These are phyloP conservation scores for Venturia canescens DNA, from an alignment of 1,140 invertebrate species.

Conservation along the genomic window DNA sequence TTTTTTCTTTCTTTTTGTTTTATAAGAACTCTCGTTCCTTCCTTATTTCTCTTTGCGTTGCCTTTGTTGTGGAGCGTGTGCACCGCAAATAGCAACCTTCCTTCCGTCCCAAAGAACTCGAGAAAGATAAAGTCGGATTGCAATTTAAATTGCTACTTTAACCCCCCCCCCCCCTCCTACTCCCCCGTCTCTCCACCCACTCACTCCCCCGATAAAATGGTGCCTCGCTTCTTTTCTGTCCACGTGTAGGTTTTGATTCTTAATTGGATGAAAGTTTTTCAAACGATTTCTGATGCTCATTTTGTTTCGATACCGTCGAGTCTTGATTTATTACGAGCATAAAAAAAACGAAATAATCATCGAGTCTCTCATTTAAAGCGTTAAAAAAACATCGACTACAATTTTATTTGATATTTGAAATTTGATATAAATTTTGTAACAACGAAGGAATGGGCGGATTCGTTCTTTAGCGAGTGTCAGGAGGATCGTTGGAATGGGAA, in stretches of 20 bases:
- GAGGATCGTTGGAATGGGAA: no score
- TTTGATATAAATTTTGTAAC: no score
- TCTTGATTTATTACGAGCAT: no score
- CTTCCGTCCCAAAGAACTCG: neutral
- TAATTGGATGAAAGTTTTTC: neutral
- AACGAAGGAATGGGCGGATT: no score
- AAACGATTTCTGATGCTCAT: neutral
- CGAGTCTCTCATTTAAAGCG: no score
- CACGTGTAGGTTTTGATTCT: neutral
- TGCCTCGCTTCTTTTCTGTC: neutral
- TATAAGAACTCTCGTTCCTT: constrained; percentile 27
- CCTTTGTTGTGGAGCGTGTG: constrained; percentile 49
- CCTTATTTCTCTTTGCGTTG: constrained; percentile 27
- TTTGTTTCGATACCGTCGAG: neutral
- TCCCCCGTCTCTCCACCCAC: neutral
- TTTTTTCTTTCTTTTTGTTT: neutral
- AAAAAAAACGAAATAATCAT: no score
- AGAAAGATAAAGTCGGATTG: neutral
- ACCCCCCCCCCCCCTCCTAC: neutral
- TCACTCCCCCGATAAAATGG: neutral
- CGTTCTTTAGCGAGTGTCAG: no score
- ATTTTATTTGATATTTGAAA: no score
- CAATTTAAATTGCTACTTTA: neutral
- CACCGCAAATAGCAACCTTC: constrained; percentile 51
- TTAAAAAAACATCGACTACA: no score